Evolutionary conservation across 2,888 invertebrate species (phyloP).

Genomic region (Timema podura): DNA sequence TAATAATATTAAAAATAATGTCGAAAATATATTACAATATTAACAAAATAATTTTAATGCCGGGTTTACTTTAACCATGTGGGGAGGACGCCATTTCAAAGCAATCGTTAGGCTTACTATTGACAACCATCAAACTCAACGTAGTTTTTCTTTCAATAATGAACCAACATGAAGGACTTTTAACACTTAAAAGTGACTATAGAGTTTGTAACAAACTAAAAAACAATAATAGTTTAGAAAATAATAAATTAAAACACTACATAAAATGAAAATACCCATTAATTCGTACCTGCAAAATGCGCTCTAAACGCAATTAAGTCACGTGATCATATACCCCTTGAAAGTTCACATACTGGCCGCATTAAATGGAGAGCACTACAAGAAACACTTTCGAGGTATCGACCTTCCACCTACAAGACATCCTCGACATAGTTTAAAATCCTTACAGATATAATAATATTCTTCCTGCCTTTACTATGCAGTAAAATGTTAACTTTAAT

Average conservation of each 20-base stretch:
- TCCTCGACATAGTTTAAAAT: no score
- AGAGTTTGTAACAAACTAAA: slow-evolving; percentile 14
- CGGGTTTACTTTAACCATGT: slow-evolving; percentile 51
- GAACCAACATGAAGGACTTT: not conserved
- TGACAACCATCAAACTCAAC: slow-evolving; percentile 47
- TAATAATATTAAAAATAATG: no score
- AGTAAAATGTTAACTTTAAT: no score
- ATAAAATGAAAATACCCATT: slow-evolving; percentile 42
- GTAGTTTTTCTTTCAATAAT: slow-evolving; percentile 18
- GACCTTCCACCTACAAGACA: no score
- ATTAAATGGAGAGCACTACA: not conserved
- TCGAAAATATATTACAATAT: not conserved
- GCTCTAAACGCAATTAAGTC: slow-evolving; percentile 66
- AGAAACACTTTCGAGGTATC: no score
- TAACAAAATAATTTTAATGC: slow-evolving; percentile 20
- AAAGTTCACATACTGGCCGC: slow-evolving; percentile 18
- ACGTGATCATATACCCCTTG: slow-evolving; percentile 52
- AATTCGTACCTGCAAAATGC: slow-evolving; percentile 63
- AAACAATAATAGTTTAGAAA: slow-evolving; percentile 5
- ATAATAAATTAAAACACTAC: slow-evolving; percentile 30
- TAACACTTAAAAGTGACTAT: not conserved
- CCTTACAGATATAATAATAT: no score
- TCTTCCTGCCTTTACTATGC: no score
- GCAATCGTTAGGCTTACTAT: slow-evolving; percentile 59
- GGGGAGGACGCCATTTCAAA: slow-evolving; percentile 70